Evolutionary conservation across 2,888 invertebrate genomes (phyloP).

Genomic region (Sinopyrophorus schimmeli): DNA sequence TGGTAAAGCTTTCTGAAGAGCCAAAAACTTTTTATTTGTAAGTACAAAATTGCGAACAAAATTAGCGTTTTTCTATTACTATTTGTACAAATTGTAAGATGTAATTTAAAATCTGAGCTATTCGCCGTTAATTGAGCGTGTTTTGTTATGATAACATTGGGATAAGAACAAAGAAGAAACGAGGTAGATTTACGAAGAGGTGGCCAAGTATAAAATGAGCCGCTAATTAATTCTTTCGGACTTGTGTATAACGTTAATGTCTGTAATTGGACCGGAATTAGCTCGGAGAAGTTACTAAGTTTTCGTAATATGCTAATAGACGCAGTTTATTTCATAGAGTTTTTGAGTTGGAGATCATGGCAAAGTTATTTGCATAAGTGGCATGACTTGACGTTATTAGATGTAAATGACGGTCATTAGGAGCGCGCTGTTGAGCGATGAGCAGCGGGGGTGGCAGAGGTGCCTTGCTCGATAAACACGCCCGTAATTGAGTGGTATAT

Average conservation of each 20-base stretch:
- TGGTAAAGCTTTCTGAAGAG: no score
- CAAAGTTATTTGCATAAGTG: conserved; percentile 39
- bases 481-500: conserved; percentile 47
- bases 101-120: no score
- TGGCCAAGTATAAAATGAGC: conserved; percentile 9
- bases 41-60: no score
- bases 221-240: conserved; percentile 10
- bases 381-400: conserved; percentile 42
- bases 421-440: conserved; percentile 39
- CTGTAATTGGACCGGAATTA: conserved; percentile 10
- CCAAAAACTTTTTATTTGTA: no score
- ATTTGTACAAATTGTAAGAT: no score
- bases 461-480: conserved; percentile 45
- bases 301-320: conserved; percentile 8
- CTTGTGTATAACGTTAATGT: conserved; percentile 9
- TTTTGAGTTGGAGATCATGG: conserved; percentile 30
- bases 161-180: background rate
- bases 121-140: background rate
- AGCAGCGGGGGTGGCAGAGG: conserved; percentile 35
- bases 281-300: conserved; percentile 6
- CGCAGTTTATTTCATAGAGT: conserved; percentile 24
- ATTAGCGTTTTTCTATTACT: no score
- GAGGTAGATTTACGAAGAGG: conserved; percentile 3
- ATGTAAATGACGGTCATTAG: conserved; percentile 46
- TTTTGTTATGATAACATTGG: background rate